A percentile compares a stretch with the other conserved stretches of the same genome.
phyloP scores from a whole-genome alignment of 2,888 invertebrate species.

The Cryptophagus acutangulus region DNA sequence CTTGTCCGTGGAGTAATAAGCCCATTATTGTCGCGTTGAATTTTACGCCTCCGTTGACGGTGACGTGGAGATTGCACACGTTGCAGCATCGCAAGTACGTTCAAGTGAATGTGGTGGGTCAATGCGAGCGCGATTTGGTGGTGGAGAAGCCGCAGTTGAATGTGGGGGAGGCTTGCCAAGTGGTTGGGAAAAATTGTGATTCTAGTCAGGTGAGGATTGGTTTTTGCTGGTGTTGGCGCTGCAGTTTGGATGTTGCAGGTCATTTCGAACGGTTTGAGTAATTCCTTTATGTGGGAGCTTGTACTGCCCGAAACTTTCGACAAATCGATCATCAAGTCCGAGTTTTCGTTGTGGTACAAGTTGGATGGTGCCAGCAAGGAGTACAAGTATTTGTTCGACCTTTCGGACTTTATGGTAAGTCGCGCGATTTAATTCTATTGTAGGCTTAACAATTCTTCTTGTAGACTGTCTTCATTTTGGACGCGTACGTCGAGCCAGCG shows the following conservation, averaged over 20 bases:
- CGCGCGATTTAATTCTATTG: neutral
- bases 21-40: conserved; percentile 69
- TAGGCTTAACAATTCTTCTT: conserved; percentile 26
- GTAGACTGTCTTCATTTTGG: conserved; percentile 76
- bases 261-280: conserved; percentile 68
- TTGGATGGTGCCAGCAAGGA: conserved; percentile 44
- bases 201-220: conserved; percentile 41
- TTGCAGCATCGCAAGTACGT: conserved; percentile 80
- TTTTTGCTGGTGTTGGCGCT: neutral
- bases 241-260: conserved; percentile 45
- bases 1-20: conserved; percentile 73
- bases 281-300: conserved; percentile 79
- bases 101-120: conserved; percentile 68
- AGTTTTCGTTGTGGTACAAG: conserved; percentile 60
- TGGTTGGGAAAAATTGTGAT: conserved; percentile 33
- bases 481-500: conserved; percentile 71
- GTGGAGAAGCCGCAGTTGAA: conserved; percentile 34
- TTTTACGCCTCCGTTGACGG: conserved; percentile 78
- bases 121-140: conserved; percentile 40
- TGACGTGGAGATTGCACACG: conserved; percentile 77
- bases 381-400: conserved; percentile 69
- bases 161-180: conserved; percentile 33
- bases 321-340: conserved; percentile 50
- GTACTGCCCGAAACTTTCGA: conserved; percentile 38
- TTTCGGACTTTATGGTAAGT: conserved; percentile 72